These are phyloP conservation scores for Penaeus japonicus DNA, from an alignment of 1,140 invertebrate genomes.

Conservation along the genomic window DNA sequence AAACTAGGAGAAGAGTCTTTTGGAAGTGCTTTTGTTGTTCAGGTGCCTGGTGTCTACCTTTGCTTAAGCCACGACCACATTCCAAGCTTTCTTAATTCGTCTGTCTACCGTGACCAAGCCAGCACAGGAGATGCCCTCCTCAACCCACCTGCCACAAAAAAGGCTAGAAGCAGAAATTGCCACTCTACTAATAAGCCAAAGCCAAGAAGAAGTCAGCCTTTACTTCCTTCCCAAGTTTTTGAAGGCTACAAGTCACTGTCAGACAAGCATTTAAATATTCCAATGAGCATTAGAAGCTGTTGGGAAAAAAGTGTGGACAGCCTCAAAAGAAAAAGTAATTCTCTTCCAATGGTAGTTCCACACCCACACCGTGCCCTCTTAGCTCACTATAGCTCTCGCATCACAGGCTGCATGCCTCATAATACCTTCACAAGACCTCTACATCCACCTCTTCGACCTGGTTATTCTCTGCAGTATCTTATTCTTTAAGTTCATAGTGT, in stretches of 20 bases:
- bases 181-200: conserved; percentile 38
- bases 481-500: not conserved
- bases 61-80: conserved; percentile 49
- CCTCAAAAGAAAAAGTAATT: conserved; percentile 30
- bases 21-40: conserved; percentile 49
- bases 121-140: conserved; percentile 57
- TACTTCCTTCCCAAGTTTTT: conserved; percentile 19
- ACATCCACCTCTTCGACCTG: conserved; percentile 41
- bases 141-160: conserved; percentile 40
- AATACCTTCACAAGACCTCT: conserved; percentile 51
- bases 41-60: conserved; percentile 51
- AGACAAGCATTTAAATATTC: conserved; percentile 28
- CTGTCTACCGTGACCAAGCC: conserved; percentile 49
- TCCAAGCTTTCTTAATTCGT: conserved; percentile 52
- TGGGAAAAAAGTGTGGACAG: conserved; percentile 24
- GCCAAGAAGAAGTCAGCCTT: conserved; percentile 29
- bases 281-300: conserved; percentile 47
- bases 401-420: conserved; percentile 56
- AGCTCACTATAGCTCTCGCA: conserved; percentile 32
- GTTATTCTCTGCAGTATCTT: conserved; percentile 49
- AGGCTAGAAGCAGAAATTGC: conserved; percentile 29
- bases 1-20: conserved; percentile 51
- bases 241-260: conserved; percentile 35
- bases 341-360: conserved; percentile 17
- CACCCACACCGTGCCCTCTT: conserved; percentile 42